phyloP scores from a whole-genome alignment of 2,888 invertebrate genomes.

The Pedicia rivosa region DNA sequence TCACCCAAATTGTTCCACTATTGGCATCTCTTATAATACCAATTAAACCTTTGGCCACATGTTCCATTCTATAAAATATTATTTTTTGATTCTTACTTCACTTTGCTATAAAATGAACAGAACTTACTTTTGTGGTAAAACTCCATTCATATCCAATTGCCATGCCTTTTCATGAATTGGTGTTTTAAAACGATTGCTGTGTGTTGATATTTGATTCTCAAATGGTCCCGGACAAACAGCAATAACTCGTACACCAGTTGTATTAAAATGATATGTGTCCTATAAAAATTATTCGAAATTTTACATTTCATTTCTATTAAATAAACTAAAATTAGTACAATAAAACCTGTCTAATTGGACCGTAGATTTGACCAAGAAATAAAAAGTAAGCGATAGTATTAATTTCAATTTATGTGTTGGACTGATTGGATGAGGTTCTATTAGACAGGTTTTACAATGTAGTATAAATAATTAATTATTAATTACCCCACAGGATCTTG shows the following conservation, averaged over 20 bases:
- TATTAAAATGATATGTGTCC: constrained; percentile 56
- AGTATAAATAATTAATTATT: background rate
- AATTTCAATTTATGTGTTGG: too few relatives aligned
- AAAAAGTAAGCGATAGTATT: too few relatives aligned
- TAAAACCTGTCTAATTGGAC: too few relatives aligned
- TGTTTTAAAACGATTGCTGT: constrained; percentile 52
- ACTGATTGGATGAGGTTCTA: background rate
- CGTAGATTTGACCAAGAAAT: too few relatives aligned
- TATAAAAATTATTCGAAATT: constrained; percentile 21
- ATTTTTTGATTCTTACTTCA: constrained; percentile 6
- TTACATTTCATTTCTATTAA: too few relatives aligned
- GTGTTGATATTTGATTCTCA: constrained; percentile 47
- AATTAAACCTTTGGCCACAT: constrained; percentile 48
- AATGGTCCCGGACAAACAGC: constrained; percentile 55
- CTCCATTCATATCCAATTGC: constrained; percentile 48
- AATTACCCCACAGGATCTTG: constrained; percentile 53
- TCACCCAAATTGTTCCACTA: constrained; percentile 57
- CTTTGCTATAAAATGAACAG: constrained; percentile 3
- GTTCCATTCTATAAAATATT: constrained; percentile 38
- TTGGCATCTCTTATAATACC: constrained; percentile 47
- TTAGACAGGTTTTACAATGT: background rate
- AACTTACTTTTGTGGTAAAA: constrained; percentile 44
- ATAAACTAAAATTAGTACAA: too few relatives aligned
- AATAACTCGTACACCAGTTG: constrained; percentile 54
- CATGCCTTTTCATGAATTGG: constrained; percentile 57